Evolutionary conservation across 2,113 vertebrate species (phyloP).

Genomic region (Cisticola juncidis): DNA sequence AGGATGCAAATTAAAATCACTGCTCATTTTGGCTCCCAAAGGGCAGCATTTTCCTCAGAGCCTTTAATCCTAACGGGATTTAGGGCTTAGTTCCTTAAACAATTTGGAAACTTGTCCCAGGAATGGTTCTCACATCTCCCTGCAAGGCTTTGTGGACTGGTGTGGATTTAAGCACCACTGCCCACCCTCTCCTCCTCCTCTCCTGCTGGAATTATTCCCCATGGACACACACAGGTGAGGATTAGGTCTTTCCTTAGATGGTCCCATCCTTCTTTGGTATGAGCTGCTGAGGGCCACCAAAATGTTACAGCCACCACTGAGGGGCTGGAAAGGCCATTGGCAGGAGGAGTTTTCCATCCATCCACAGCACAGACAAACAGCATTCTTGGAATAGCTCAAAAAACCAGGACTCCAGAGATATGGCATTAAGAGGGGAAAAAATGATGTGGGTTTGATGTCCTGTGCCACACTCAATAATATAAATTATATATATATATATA

Average conservation of each 20-base stretch:
- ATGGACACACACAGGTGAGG: background rate
- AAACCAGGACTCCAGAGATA: background rate
- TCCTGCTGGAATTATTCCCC: background rate
- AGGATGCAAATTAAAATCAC: background rate
- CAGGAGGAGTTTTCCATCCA: slow-evolving; percentile 5
- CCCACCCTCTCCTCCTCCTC: background rate
- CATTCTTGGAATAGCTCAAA: slow-evolving; percentile 27
- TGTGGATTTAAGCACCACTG: background rate
- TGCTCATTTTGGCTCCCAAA: background rate
- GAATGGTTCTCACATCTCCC: background rate
- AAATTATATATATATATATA: background rate
- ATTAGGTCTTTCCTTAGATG: background rate
- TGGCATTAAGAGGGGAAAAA: background rate
- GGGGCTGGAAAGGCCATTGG: background rate
- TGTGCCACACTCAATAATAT: fast-evolving
- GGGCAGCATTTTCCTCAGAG: background rate
- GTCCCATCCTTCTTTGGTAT: background rate
- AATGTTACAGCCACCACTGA: background rate
- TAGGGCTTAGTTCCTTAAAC: background rate
- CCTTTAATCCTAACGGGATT: slow-evolving; percentile 16
- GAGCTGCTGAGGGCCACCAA: background rate
- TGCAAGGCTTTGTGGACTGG: background rate
- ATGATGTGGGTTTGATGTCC: background rate
- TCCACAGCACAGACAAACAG: background rate
- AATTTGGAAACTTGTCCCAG: background rate